Evolutionary conservation across 2,797 vertebrate species (phyloP).

Genomic region (Micrastur ruficollis): DNA sequence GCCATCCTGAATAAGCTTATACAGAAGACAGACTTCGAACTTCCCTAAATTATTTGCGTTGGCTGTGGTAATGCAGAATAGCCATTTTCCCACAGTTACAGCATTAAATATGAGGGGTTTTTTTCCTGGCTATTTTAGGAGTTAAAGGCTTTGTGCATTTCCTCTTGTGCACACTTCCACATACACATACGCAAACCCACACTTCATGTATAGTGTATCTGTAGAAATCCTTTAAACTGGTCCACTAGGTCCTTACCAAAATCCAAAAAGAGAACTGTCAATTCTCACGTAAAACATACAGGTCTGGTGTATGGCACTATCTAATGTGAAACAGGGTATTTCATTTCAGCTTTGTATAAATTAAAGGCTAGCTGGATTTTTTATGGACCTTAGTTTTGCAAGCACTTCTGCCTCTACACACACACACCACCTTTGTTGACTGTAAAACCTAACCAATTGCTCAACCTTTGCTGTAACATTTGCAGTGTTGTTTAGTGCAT

Average conservation of each 20-base stretch:
- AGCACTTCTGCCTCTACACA: neutral
- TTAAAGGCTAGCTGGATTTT: neutral
- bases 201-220: neutral
- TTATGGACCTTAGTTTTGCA: neutral
- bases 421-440: rapidly evolving
- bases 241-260: neutral
- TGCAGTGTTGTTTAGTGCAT: rapidly evolving
- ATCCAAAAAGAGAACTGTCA: neutral
- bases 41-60: neutral
- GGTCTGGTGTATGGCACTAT: neutral
- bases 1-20: neutral
- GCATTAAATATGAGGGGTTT: neutral
- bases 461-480: neutral
- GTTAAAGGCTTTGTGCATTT: neutral
- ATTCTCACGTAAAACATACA: neutral
- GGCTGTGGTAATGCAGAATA: neutral
- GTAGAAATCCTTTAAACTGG: neutral
- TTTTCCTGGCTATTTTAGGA: neutral
- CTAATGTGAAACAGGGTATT: neutral
- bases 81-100: neutral
- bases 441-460: neutral
- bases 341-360: neutral
- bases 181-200: rapidly evolving
- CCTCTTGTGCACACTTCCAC: neutral
- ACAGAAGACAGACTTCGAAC: neutral